phyloP scores from a whole-genome alignment of 1,140 invertebrate species.

The Oreohelix idahoensis region DNA sequence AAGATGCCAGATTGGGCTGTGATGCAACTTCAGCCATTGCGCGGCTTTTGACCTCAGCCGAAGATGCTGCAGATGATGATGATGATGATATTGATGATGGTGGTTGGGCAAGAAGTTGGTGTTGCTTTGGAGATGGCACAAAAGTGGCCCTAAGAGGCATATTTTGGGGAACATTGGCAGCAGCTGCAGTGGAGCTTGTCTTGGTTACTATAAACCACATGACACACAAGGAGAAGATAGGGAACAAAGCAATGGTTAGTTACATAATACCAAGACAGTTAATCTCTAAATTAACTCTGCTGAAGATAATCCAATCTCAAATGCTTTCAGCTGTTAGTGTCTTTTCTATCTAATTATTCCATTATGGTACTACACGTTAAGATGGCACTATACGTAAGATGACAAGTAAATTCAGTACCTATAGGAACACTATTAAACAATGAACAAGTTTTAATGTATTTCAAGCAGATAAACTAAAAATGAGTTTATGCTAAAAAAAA shows the following conservation, averaged over 20 bases:
- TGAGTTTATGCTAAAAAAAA: no score
- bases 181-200: neutral
- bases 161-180: neutral
- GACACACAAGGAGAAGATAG: conserved; percentile 18
- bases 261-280: neutral
- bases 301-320: no score
- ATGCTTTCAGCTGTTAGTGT: no score
- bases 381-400: no score
- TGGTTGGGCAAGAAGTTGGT: conserved; percentile 26
- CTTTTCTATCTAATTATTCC: no score
- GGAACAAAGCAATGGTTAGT: neutral
- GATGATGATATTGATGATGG: conserved; percentile 18
- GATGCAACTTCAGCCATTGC: conserved; percentile 56
- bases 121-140: neutral
- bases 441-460: no score
- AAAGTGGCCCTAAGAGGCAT: neutral
- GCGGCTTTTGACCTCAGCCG: conserved; percentile 20
- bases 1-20: conserved; percentile 56
- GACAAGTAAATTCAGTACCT: no score
- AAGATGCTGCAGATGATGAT: conserved; percentile 13
- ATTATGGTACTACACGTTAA: no score
- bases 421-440: no score
- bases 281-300: no score
- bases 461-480: no score
- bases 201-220: conserved; percentile 8